A percentile compares a stretch with the other conserved stretches of the same genome.
phyloP scores from a whole-genome alignment of 1,140 invertebrate species.

The Neotoxoptera formosana region DNA sequence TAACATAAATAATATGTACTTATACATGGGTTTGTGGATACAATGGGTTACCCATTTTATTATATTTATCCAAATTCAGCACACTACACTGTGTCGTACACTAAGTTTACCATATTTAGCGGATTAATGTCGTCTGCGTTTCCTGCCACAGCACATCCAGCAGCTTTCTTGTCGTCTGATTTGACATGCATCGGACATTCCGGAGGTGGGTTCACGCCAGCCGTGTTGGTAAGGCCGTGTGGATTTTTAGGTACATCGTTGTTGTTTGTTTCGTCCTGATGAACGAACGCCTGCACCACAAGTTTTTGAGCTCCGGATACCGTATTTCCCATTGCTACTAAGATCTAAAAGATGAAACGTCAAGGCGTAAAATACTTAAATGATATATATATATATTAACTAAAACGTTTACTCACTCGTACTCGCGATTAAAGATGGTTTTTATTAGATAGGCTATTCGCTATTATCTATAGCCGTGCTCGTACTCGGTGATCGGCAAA shows the following conservation, averaged over 20 bases:
- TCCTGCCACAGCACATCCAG: constrained; percentile 46
- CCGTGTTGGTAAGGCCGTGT: background rate
- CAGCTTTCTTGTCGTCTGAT: background rate
- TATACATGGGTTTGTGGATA: background rate
- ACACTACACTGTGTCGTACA: background rate
- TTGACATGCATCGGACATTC: constrained; percentile 57
- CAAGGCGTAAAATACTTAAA: background rate
- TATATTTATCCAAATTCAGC: background rate
- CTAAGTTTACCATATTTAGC: constrained; percentile 49
- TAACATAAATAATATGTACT: background rate
- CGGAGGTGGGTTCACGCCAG: background rate
- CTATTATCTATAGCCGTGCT: too few relatives aligned
- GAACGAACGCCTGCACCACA: background rate
- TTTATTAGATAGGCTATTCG: too few relatives aligned
- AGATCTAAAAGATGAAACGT: background rate
- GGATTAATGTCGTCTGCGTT: constrained; percentile 45
- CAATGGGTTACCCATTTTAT: background rate
- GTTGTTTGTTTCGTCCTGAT: background rate
- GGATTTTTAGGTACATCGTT: background rate
- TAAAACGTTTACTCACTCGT: too few relatives aligned
- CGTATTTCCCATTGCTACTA: constrained; percentile 2
- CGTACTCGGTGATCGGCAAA: background rate
- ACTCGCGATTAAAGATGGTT: too few relatives aligned
- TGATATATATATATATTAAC: background rate
- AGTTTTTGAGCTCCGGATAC: constrained; percentile 31